Evolutionary conservation across 2,888 invertebrate species (phyloP).

Genomic region (Meandrusa payeni): DNA sequence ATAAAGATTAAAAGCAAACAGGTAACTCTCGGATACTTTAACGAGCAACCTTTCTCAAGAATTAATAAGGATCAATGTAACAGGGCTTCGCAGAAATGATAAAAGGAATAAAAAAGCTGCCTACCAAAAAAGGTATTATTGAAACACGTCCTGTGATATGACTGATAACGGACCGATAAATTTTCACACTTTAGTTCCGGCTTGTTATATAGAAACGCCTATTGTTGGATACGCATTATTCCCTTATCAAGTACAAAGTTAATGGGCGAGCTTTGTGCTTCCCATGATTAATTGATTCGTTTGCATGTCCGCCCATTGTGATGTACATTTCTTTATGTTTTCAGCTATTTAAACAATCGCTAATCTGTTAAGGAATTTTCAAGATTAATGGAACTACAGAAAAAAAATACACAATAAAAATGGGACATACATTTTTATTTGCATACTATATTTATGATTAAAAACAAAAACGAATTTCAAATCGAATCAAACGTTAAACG

Average conservation of each 20-base stretch:
- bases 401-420: no score
- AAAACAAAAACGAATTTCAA: no score
- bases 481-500: no score
- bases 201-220: constrained; percentile 61
- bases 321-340: constrained; percentile 75
- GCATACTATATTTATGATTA: no score
- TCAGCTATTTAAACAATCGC: constrained; percentile 39
- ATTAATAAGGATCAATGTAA: constrained; percentile 10
- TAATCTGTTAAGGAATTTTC: no score
- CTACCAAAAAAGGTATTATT: constrained; percentile 17
- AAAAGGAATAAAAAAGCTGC: constrained; percentile 25
- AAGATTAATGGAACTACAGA: no score
- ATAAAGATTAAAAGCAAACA: neutral
- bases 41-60: constrained; percentile 12
- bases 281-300: constrained; percentile 76
- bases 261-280: constrained; percentile 76
- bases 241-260: constrained; percentile 78
- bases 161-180: constrained; percentile 26
- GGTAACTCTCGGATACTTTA: constrained; percentile 11
- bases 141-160: constrained; percentile 38
- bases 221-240: constrained; percentile 73
- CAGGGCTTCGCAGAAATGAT: constrained; percentile 13
- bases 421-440: no score
- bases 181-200: constrained; percentile 41
- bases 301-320: constrained; percentile 67